Conservation (phyloP, 2,888 invertebrate genomes). For the Torymus auratus region DNA sequence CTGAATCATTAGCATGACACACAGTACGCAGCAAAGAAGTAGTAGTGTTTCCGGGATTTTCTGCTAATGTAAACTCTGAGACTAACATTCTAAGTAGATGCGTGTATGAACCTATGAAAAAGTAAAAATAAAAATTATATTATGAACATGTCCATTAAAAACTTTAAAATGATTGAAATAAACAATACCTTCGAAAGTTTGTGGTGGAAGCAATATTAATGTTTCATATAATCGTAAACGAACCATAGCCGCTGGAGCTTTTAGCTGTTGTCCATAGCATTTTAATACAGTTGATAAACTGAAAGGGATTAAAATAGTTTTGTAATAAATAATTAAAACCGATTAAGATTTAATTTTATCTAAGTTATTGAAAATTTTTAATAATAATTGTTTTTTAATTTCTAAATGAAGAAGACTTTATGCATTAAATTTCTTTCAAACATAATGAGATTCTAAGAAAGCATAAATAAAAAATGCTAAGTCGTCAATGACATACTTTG, state of each 20-base stretch:
- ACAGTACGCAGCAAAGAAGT: conserved; percentile 89
- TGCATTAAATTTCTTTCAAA: background rate
- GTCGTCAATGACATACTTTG: conserved; percentile 82
- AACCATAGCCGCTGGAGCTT: conserved; percentile 96
- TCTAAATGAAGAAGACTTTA: background rate
- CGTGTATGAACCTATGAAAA: conserved; percentile 84
- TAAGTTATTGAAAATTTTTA: background rate
- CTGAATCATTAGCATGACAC: conserved; percentile 92
- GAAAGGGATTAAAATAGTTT: conserved; percentile 63
- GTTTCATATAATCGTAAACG: conserved; percentile 95
- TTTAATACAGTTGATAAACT: conserved; percentile 91
- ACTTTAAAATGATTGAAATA: conserved; percentile 12
- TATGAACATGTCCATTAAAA: conserved; percentile 11
- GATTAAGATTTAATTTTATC: background rate
- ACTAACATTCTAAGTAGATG: conserved; percentile 93
- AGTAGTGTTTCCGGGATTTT: conserved; percentile 94
- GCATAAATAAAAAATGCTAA: background rate
- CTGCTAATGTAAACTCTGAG: conserved; percentile 95
- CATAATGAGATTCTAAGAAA: background rate
- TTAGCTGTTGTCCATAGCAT: conserved; percentile 93
- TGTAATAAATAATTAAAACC: background rate
- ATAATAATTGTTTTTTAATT: background rate
- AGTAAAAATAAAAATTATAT: background rate
- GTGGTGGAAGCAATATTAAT: conserved; percentile 85
- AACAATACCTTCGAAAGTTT: conserved; percentile 85